Evolutionary conservation across 2,888 invertebrate genomes (phyloP), one percentile per base, ranked within the genome.

Genomic region (Trachelus tabidus): DNA sequence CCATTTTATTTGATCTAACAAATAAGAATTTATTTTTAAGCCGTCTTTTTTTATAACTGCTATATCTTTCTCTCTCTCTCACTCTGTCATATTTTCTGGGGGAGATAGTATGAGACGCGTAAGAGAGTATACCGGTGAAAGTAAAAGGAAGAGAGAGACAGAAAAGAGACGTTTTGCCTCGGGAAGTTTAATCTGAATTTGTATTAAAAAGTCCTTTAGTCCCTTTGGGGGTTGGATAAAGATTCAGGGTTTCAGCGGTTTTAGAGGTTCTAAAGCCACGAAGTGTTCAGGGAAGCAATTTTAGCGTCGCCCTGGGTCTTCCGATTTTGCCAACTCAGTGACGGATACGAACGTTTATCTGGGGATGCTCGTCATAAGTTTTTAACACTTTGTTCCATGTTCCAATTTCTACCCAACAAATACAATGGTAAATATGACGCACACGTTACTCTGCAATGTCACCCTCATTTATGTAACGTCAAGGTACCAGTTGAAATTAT

Each of bases 171-270:
- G 9, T 56, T 56, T 56, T 56, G 23, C 56, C 56, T 4, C 23
- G 2, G 56, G 4, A 31, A 31, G 71, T 71, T 71, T 30, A 71
- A 71, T 34, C 71, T 71, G 71, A 71, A 71, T 71, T 71, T 71
- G 71, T 71, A 71, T 71, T 71, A 71, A 71, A 71, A 71, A 71
- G 31, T 71, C 34, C 12, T 33, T 34, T 11, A 23, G 23, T 9
- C 34, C 71, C 74, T 35, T 74, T 34, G 74, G 74, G 23, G 34
- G 74, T 23, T 35, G 74, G 35, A 74, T 74, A 74, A 74, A 34
- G 37, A 34, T n/a, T 74, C 31, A 11, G 34, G 35, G 6, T 3
- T 74, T 35, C 35, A 11, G 35, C 12, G 37, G 34, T 23, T 23
- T 35, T 34, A 12, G 12, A 74, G 30, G n/a, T 34, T 74, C 74